Evolutionary conservation across 1,140 invertebrate genomes (phyloP), one percentile per base, ranked within the genome.

Genomic region (Bombus pyrosoma): DNA sequence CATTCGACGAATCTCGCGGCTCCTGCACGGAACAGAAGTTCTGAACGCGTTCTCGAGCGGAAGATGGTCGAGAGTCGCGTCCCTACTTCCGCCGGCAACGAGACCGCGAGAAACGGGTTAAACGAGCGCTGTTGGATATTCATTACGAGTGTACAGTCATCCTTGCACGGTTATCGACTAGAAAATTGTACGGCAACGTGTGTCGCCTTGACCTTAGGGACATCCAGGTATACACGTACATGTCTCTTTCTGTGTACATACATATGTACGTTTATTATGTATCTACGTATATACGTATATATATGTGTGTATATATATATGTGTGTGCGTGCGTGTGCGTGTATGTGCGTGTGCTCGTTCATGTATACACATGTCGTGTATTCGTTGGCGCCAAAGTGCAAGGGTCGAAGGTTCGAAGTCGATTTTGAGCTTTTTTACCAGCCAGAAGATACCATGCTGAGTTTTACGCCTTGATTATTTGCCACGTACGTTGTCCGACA

Each of bases 111-210:
- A 37, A 47, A 28, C 41, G 41, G 39, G 39, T 68, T 25, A 75
- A 41, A 25, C 72, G 22, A 43, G 18, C 47, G 53, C 28, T 39
- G 74, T 78, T 79, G 83, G 76, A 80, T 73, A 85, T 72, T 80
- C 83, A 64, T 73, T n/a, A 28, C 62, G 34, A 53, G 47, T 47
- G 88, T 87, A 62, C 84, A 83, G 86, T 90, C 89, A 90, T 90
- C 89, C 86, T 90, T 90, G 88, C 89, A 90, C 88, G 76, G 81
- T 90, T 90, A 90, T 90, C 86, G 89, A 90, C 89, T 89, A 84
- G 80, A 87, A 85, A 83, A 81, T 90, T 89, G 66, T 87, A 78
- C 62, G 59, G 83, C 81, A 86, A 64, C 80, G 81, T 39, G 80
- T 82, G 53, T 37, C 59, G 53, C 88, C 89, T 86, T 90, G 88